phyloP scores from a whole-genome alignment of 2,797 vertebrate genomes.

The Chelmon rostratus region DNA sequence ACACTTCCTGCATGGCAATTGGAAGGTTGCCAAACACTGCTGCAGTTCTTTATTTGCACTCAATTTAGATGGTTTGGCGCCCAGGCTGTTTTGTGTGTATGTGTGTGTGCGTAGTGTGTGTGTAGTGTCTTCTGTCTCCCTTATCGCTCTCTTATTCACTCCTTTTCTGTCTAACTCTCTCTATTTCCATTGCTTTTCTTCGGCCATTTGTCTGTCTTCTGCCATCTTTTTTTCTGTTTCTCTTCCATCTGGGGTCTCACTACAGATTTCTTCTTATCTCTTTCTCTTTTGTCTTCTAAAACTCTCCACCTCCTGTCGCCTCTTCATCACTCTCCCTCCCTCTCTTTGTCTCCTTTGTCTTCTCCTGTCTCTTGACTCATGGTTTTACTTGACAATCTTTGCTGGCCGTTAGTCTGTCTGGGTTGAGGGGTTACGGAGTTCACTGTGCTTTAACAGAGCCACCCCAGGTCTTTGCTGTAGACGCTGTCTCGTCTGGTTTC shows the following conservation, averaged over 20 bases:
- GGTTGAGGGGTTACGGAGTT: conserved; percentile 61
- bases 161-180: conserved; percentile 31
- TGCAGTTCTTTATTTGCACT: conserved; percentile 73
- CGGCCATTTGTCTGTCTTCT: conserved; percentile 43
- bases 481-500: conserved; percentile 55
- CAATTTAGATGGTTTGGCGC: conserved; percentile 69
- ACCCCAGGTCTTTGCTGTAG: conserved; percentile 30
- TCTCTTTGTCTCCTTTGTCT: conserved; percentile 49
- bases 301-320: conserved; percentile 31
- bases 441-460: conserved; percentile 48
- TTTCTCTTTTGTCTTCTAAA: conserved; percentile 53
- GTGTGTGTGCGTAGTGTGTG: conserved; percentile 10
- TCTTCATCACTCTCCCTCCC: conserved; percentile 30
- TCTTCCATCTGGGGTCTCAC: conserved; percentile 39
- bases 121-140: conserved; percentile 44
- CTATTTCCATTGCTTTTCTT: conserved; percentile 31
- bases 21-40: conserved; percentile 68
- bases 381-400: conserved; percentile 50
- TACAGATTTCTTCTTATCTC: conserved; percentile 41
- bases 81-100: conserved; percentile 42
- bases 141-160: conserved; percentile 58
- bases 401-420: conserved; percentile 53
- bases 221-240: conserved; percentile 31
- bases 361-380: conserved; percentile 60
- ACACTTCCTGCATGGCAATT: conserved; percentile 73